Conservation (phyloP, 2,888 invertebrate species). For the Chorisops tibialis region DNA sequence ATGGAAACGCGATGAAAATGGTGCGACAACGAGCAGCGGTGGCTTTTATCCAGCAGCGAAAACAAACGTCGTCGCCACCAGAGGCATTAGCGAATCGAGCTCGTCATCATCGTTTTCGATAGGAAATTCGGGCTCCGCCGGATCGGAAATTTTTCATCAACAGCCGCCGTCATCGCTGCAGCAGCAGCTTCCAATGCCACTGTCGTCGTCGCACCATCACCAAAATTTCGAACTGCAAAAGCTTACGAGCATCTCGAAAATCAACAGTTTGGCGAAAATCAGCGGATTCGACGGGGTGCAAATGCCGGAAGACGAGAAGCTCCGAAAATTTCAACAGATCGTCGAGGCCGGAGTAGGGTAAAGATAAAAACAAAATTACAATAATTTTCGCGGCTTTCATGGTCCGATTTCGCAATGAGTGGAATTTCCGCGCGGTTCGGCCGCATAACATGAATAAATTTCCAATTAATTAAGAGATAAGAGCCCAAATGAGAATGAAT, state of each 20-base stretch:
- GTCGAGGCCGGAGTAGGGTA: conserved; percentile 49
- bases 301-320: conserved; percentile 45
- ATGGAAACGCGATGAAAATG: conserved; percentile 17
- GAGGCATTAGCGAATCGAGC: conserved; percentile 2
- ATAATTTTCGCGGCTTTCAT: neutral
- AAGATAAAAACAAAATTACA: no score
- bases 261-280: conserved; percentile 22
- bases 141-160: neutral
- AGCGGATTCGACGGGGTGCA: conserved; percentile 28
- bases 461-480: conserved; percentile 6
- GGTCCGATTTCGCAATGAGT: neutral
- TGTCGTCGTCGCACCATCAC: neutral
- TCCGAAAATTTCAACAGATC: conserved; percentile 46
- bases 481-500: neutral
- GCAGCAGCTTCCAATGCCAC: neutral
- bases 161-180: neutral
- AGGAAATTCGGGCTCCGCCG: neutral
- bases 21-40: conserved; percentile 16
- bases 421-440: neutral
- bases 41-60: conserved; percentile 11
- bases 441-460: neutral
- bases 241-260: conserved; percentile 23
- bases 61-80: conserved; percentile 10
- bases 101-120: conserved; percentile 19
- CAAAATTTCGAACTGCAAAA: conserved; percentile 18